Conservation (phyloP, 2,888 invertebrate genomes). For the Leucophenga montana region DNA sequence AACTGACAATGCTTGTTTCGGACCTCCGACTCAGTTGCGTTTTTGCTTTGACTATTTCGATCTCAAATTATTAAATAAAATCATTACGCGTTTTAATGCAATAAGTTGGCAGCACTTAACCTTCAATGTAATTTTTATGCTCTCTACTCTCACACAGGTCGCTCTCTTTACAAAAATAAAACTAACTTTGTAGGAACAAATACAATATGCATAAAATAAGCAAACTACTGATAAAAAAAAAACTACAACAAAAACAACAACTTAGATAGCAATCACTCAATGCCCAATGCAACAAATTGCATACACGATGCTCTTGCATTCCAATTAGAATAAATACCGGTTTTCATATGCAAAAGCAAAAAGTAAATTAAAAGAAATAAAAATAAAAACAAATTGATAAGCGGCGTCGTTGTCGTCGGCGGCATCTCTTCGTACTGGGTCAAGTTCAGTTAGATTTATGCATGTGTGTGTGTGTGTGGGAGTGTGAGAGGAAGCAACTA, state of each 20-base stretch:
- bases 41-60: too few relatives aligned
- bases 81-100: too few relatives aligned
- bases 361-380: too few relatives aligned
- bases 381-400: conserved; percentile 40
- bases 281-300: conserved; percentile 27
- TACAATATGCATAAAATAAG: conserved; percentile 22
- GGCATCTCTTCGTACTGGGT: background rate
- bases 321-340: conserved; percentile 28
- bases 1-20: too few relatives aligned
- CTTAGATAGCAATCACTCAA: conserved; percentile 35
- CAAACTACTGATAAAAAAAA: conserved; percentile 18
- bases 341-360: conserved; percentile 9
- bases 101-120: too few relatives aligned
- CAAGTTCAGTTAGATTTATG: conserved; percentile 1
- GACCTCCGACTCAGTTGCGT: too few relatives aligned
- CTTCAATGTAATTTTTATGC: too few relatives aligned
- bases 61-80: too few relatives aligned
- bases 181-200: conserved; percentile 28
- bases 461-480: background rate
- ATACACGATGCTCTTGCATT: conserved; percentile 20
- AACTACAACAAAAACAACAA: conserved; percentile 26
- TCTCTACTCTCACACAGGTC: too few relatives aligned
- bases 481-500: conserved; percentile 32
- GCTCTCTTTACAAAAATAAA: too few relatives aligned
- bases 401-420: too few relatives aligned